Evolutionary conservation across 2,888 invertebrate species (phyloP).

Genomic region (Charanyca ferruginea): DNA sequence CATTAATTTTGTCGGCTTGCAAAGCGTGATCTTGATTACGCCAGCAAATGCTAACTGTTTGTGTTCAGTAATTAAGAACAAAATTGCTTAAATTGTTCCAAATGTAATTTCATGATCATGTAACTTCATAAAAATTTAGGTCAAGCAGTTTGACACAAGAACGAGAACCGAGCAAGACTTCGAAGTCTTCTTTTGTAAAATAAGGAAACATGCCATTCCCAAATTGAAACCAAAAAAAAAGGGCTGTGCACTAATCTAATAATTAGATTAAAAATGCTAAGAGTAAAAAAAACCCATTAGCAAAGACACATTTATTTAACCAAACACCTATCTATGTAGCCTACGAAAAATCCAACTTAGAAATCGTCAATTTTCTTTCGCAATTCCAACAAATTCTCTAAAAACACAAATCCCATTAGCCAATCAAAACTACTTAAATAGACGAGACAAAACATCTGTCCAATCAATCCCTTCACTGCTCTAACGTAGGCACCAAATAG

Average conservation of each 20-base stretch:
- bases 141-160: background rate
- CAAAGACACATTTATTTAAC: background rate
- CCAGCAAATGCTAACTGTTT: slow-evolving; percentile 26
- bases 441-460: slow-evolving; percentile 40
- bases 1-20: slow-evolving; percentile 27
- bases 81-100: slow-evolving; percentile 32
- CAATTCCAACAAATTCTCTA: slow-evolving; percentile 5
- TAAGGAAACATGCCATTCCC: background rate
- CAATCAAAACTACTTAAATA: slow-evolving; percentile 10
- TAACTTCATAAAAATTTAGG: slow-evolving; percentile 16
- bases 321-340: background rate
- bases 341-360: background rate
- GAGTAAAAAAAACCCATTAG: no score
- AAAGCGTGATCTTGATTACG: slow-evolving; percentile 27
- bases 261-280: background rate
- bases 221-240: background rate
- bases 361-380: background rate
- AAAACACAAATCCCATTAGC: slow-evolving; percentile 22
- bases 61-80: slow-evolving; percentile 14
- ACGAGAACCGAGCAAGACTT: slow-evolving; percentile 5
- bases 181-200: background rate
- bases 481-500: slow-evolving; percentile 40
- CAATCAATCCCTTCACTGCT: slow-evolving; percentile 28
- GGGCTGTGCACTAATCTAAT: background rate
- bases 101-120: slow-evolving; percentile 22